phyloP scores from a whole-genome alignment of 2,888 invertebrate genomes.

The Volucella zonaria region DNA sequence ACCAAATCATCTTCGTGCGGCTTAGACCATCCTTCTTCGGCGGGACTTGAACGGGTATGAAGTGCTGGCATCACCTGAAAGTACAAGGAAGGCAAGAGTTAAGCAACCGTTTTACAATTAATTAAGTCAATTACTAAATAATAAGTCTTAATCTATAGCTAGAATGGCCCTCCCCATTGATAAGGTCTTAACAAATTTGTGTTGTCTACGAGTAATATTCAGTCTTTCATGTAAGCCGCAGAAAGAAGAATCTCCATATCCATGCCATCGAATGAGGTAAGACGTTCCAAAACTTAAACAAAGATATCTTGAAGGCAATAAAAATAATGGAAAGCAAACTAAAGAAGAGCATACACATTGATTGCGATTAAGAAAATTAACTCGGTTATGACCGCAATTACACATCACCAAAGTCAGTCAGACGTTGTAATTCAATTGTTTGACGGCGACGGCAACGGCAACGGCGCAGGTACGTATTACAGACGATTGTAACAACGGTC shows the following conservation, averaged over 20 bases:
- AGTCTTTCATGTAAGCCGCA: background rate
- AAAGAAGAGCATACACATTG: constrained; percentile 38
- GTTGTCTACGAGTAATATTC: too few species aligned
- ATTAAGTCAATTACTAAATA: background rate
- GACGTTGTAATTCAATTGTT: constrained; percentile 62
- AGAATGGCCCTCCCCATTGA: too few species aligned
- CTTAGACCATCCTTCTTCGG: constrained; percentile 83
- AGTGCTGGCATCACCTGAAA: constrained; percentile 82
- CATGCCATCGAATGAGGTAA: background rate
- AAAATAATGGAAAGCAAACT: constrained; percentile 36
- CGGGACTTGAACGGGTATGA: constrained; percentile 78
- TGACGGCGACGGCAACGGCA: constrained; percentile 11
- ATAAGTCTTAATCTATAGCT: too few species aligned
- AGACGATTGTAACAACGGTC: too few species aligned
- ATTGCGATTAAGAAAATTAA: constrained; percentile 65
- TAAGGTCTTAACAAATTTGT: too few species aligned
- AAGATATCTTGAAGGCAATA: background rate
- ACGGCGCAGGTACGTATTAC: background rate
- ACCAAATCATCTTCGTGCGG: constrained; percentile 81
- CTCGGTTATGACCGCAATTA: constrained; percentile 66
- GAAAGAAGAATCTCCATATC: background rate
- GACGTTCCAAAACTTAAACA: background rate
- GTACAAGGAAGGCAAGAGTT: constrained; percentile 24
- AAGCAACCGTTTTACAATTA: background rate
- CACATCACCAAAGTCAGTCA: constrained; percentile 44